Evolutionary conservation across 2,888 invertebrate species (phyloP).

Genomic region (Lasius platythorax): DNA sequence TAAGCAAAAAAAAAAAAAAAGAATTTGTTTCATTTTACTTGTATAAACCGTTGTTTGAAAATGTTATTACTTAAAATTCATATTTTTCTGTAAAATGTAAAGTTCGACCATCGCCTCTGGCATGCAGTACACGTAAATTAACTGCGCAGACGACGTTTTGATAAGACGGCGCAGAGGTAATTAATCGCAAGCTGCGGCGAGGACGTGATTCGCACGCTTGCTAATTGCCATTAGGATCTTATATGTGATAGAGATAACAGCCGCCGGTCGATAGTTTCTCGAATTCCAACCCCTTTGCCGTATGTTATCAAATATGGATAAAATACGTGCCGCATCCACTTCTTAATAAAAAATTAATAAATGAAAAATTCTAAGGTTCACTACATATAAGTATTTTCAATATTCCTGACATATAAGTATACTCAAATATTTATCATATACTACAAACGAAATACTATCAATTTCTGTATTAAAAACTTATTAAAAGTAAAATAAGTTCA

Average conservation of each 20-base stretch:
- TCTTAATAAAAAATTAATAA: neutral
- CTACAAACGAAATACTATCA: neutral
- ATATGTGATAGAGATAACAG: slow-evolving; percentile 32
- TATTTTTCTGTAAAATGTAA: neutral
- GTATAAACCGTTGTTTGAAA: neutral
- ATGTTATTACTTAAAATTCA: slow-evolving; percentile 6
- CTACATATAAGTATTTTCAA: neutral
- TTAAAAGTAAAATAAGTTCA: no score
- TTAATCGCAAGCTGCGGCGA: slow-evolving; percentile 40
- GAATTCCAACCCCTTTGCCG: neutral
- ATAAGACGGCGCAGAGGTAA: slow-evolving; percentile 57
- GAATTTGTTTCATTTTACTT: neutral
- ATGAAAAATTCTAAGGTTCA: neutral
- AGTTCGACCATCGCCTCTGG: slow-evolving; percentile 40
- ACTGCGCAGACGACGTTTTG: slow-evolving; percentile 48
- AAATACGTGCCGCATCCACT: neutral
- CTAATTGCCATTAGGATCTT: slow-evolving; percentile 42
- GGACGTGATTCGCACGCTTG: slow-evolving; percentile 36
- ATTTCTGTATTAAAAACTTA: neutral
- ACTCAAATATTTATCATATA: neutral
- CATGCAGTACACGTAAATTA: slow-evolving; percentile 45
- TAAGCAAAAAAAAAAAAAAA: neutral
- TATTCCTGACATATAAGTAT: neutral
- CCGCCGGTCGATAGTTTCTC: slow-evolving; percentile 32
- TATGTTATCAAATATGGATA: neutral